Conservation (phyloP, 1,140 invertebrate genomes). For the Forficula auricularia region DNA sequence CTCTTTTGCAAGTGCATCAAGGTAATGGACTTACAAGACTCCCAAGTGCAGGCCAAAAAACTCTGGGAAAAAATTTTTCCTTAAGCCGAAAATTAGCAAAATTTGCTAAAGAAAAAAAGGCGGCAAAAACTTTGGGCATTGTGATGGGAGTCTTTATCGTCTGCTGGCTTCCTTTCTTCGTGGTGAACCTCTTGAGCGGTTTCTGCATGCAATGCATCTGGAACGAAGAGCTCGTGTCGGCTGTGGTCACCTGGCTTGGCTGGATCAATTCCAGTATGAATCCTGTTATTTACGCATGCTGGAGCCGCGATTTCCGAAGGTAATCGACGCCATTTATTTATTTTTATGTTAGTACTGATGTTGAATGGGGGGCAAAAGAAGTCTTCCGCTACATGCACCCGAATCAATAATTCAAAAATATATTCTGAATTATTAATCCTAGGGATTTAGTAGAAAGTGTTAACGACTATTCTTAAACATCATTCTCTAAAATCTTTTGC, state of each 20-base stretch:
- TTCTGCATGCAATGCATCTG: conserved; percentile 74
- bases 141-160: conserved; percentile 97
- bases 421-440: too few species aligned
- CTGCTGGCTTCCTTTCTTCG: conserved; percentile 97
- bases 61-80: conserved; percentile 67
- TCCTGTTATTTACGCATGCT: conserved; percentile 92
- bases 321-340: conserved; percentile 22
- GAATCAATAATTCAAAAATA: too few species aligned
- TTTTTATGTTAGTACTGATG: too few species aligned
- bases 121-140: conserved; percentile 83
- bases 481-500: too few species aligned
- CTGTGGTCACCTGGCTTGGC: conserved; percentile 92
- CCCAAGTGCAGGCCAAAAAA: conserved; percentile 31
- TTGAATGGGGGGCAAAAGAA: too few species aligned
- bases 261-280: conserved; percentile 99
- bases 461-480: too few species aligned
- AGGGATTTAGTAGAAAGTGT: too few species aligned
- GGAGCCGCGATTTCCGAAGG: conserved; percentile 90
- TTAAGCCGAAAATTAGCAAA: conserved; percentile 76
- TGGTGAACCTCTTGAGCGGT: conserved; percentile 81
- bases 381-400: too few species aligned
- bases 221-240: conserved; percentile 76
- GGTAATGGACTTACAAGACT: conserved; percentile 52
- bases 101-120: conserved; percentile 89
- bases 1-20: conserved; percentile 22